Base-by-base conservation (phyloP, 2,888 invertebrate species). In the Eledone cirrhosa region DNA sequence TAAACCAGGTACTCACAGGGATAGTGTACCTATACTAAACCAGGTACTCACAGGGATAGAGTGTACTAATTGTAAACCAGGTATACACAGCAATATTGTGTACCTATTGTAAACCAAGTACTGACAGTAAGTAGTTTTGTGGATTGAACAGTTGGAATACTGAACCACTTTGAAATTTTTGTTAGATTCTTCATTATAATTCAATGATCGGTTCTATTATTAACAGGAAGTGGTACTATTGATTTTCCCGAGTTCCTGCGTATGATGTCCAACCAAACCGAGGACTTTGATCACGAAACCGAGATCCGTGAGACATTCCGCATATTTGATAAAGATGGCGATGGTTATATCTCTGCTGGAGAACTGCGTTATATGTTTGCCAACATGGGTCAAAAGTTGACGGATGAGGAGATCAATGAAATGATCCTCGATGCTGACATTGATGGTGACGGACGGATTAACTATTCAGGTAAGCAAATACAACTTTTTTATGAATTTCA, bases 231-330 rank as follows among this genome's bases (percentile, higher is more conserved):
- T 92, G 98, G 98, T 91, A 98, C 98, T 92, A 98, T 99, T 93
- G 98, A 98, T 93, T 99, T 99, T 93, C 98, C 98, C 89, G 99
- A 99, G 93, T 98, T 99, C 94, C 94, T 99, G 90, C 98, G 98
- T 91, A 98, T 99, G 98, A 99, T 99, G 98, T 98, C 98, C 90
- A 95, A 98, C 91, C 99, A 98, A 94, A 98, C 98, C 98, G 98
- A 98, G 93, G 98, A 99, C 93, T 98, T 98, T 86, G 98, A 99
- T 93, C 89, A 97, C 92, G 98, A 98, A 94, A 98, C 98, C 92
- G 98, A 98, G 93, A 98, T 99, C 92, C 95, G 97, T 92, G 98
- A 98, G 92, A 98, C 98, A 88, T 97, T 98, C 95, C 95, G 97
- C 93, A 98, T 90, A 88, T 98, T 98, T 93, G 98, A 98, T 93